phyloP scores from a whole-genome alignment of 2,113 vertebrate species.

The Entelurus aequoreus region DNA sequence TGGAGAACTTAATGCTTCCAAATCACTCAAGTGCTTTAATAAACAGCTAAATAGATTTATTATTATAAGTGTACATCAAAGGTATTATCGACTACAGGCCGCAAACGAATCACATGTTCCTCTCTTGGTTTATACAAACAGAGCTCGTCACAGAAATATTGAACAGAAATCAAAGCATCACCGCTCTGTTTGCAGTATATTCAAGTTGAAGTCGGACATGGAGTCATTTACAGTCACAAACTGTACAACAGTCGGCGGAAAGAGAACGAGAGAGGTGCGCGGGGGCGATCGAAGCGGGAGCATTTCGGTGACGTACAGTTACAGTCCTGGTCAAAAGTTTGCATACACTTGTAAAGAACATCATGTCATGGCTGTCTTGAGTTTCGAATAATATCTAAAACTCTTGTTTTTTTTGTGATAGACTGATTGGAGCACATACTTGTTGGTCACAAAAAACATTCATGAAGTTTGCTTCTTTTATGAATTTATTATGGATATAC shows the following conservation, averaged over 20 bases:
- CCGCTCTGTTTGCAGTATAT: constrained; percentile 62
- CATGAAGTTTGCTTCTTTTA: too few relatives aligned
- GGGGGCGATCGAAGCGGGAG: constrained; percentile 59
- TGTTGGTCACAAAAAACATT: too few relatives aligned
- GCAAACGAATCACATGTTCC: constrained; percentile 66
- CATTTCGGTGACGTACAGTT: constrained; percentile 60
- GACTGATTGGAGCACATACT: too few relatives aligned
- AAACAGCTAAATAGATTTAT: constrained; percentile 74
- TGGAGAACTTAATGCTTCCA: constrained; percentile 1
- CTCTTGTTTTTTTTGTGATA: too few relatives aligned
- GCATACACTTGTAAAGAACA: too few relatives aligned
- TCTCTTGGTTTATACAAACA: constrained; percentile 69
- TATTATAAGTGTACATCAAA: constrained; percentile 54
- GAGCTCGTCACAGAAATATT: constrained; percentile 74
- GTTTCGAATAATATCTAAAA: too few relatives aligned
- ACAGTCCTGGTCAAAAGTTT: constrained; percentile 47
- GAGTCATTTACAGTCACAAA: constrained; percentile 85
- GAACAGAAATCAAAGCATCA: constrained; percentile 71
- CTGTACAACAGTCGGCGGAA: constrained; percentile 75
- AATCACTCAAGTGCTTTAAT: constrained; percentile 68
- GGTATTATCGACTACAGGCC: constrained; percentile 60
- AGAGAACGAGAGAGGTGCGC: constrained; percentile 17
- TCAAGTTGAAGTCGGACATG: constrained; percentile 69
- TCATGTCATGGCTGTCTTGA: too few relatives aligned
- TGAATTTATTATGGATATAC: too few relatives aligned